Evolutionary conservation across 2,113 vertebrate genomes (phyloP).

Genomic region (Blennius ocellaris): DNA sequence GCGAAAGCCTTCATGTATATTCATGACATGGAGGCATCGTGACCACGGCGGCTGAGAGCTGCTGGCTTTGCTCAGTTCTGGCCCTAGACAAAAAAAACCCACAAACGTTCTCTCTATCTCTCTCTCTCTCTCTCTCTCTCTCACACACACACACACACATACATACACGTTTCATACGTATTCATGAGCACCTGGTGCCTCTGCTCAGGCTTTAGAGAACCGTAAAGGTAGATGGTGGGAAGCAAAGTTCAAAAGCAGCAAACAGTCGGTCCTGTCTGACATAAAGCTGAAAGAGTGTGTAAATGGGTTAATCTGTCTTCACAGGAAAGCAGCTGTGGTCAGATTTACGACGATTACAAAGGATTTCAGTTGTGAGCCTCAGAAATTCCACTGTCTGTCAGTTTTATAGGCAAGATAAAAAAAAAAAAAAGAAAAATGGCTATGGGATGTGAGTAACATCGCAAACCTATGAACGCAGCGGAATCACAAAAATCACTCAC

Average conservation of each 20-base stretch:
- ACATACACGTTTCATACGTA: constrained; percentile 64
- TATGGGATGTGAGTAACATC: too few species aligned
- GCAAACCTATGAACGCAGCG: too few species aligned
- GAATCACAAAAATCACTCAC: constrained; percentile 87
- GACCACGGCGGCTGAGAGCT: constrained; percentile 55
- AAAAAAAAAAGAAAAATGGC: too few species aligned
- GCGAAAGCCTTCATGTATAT: constrained; percentile 63
- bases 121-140: too few species aligned
- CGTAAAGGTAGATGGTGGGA: constrained; percentile 5
- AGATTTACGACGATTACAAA: constrained; percentile 24
- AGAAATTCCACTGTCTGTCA: background rate
- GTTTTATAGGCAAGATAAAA: too few species aligned
- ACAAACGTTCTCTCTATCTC: background rate
- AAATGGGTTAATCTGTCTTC: constrained; percentile 29
- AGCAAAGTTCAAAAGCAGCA: constrained; percentile 27
- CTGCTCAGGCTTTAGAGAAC: constrained; percentile 27
- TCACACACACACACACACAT: constrained; percentile 24
- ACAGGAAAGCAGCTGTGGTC: constrained; percentile 16
- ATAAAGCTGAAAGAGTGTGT: constrained; percentile 2
- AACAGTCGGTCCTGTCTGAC: background rate
- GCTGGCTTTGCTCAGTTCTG: constrained; percentile 35
- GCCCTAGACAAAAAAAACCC: constrained; percentile 15
- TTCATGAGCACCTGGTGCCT: constrained; percentile 68
- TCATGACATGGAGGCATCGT: constrained; percentile 53
- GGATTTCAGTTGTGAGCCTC: constrained; percentile 4